Percentiles rank a stretch among this genome's conserved stretches.
Evolutionary conservation across 2,797 vertebrate species (phyloP).

Genomic region (Spizella passerina): DNA sequence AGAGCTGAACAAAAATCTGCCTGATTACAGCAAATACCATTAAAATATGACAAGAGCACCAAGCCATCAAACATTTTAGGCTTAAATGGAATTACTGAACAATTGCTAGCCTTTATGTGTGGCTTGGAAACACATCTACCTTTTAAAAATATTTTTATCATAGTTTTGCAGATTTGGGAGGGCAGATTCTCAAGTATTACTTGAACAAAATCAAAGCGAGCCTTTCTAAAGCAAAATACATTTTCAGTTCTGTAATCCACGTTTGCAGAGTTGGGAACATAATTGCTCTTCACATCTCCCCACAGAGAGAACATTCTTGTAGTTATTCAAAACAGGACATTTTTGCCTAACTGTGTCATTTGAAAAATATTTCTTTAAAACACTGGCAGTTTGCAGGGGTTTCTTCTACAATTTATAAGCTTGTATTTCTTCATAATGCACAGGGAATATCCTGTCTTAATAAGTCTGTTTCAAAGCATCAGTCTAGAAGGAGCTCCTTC

Average conservation of each 20-base stretch:
- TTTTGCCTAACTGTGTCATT: conserved; percentile 17
- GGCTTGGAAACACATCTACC: not conserved
- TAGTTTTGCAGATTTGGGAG: not conserved
- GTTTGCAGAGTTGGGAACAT: not conserved
- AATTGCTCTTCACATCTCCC: conserved; percentile 16
- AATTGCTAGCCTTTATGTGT: not conserved
- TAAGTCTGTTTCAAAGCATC: not conserved
- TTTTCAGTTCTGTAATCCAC: not conserved
- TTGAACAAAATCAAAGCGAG: not conserved
- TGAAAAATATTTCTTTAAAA: conserved; percentile 44
- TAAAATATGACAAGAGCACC: not conserved
- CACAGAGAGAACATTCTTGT: not conserved
- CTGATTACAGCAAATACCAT: not conserved
- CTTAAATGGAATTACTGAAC: not conserved
- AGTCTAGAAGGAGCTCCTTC: not conserved
- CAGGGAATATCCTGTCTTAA: not conserved
- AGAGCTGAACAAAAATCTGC: not conserved
- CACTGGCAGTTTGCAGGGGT: not conserved
- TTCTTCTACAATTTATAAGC: not conserved
- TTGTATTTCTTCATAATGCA: not conserved
- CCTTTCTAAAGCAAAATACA: not conserved
- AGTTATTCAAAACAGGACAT: conserved; percentile 31
- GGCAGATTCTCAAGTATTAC: not conserved
- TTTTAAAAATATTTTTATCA: not conserved
- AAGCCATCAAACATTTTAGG: not conserved